Percentiles rank a stretch among this genome's conserved stretches.
Conservation (phyloP, 2,113 vertebrate genomes). For the Platysternon megacephalum region DNA sequence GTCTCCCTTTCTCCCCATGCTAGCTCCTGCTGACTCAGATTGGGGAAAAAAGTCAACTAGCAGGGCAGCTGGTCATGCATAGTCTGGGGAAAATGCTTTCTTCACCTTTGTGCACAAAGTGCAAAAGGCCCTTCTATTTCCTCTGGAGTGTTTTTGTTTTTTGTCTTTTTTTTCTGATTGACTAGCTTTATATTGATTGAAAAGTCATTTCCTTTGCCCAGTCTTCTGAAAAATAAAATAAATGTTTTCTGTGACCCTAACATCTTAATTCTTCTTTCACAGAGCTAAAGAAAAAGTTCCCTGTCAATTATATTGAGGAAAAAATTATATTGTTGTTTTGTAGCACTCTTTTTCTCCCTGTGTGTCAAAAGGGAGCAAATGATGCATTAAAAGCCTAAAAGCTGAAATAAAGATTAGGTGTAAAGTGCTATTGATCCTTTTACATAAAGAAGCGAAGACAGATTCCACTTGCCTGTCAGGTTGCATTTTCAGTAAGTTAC, state of each 20-base stretch:
- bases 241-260: conserved; percentile 69
- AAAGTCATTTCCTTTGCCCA: conserved; percentile 64
- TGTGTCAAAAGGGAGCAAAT: conserved; percentile 77
- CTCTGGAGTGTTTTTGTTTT: conserved; percentile 3
- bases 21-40: conserved; percentile 50
- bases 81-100: conserved; percentile 36
- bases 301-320: conserved; percentile 59
- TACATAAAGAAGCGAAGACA: conserved; percentile 58
- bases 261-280: conserved; percentile 59
- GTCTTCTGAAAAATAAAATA: conserved; percentile 73
- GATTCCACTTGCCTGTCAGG: conserved; percentile 63
- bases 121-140: conserved; percentile 59
- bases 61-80: conserved; percentile 43
- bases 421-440: conserved; percentile 79
- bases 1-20: conserved; percentile 44
- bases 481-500: conserved; percentile 71
- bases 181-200: conserved; percentile 69
- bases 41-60: background rate
- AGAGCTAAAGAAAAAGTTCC: conserved; percentile 54
- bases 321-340: conserved; percentile 71
- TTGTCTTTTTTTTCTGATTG: conserved; percentile 53
- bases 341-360: conserved; percentile 43
- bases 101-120: conserved; percentile 31
- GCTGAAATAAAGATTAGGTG: conserved; percentile 75
- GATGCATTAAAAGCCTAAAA: conserved; percentile 77